Base-by-base conservation (phyloP, 1,140 invertebrate species). In the Contarinia nasturtii region DNA sequence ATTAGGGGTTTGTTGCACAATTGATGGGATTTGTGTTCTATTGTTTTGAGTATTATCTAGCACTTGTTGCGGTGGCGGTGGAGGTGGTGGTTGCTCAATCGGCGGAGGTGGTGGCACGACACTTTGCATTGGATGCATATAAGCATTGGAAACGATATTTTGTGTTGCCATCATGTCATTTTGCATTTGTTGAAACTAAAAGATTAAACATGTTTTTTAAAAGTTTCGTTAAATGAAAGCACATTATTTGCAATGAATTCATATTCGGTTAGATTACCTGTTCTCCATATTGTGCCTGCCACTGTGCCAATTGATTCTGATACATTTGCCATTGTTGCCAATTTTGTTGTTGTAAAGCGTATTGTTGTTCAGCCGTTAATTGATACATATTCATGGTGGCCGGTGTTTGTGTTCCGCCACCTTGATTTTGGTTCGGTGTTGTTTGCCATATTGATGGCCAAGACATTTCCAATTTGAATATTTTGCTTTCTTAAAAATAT, bases 241-340 rank as follows among this genome's bases (percentile, higher is more conserved):
- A n/a, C n/a, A n/a, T n/a, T n/a, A n/a, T n/a, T n/a, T n/a, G n/a
- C n/a, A n/a, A n/a, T n/a, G n/a, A n/a, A n/a, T n/a, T n/a, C n/a
- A n/a, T n/a, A n/a, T n/a, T n/a, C n/a, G n/a, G n/a, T n/a, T n/a
- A n/a, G n/a, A n/a, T 51, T 63, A 84, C 80, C 72, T 83, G 80
- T 44, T 81, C 79, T 40, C 80, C 81, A 63, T 83, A 85, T 56
- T 85, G 80, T 41, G 74, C 72, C 57, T 86, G 82, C 83, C 83
- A 87, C 55, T 85, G 82, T 38, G 80, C 75, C 58, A 83, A 86
- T 54, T 86, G 82, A 55, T 83, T 80, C 57, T 86, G 81, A 79
- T 82, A 86, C 51, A 80, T 79, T 33, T 79, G 72, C 83, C 83
- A 86, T 54, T 86, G 81, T 46, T 81, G 73, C 82, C 82, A 86